Evolutionary conservation across 2,113 vertebrate species (phyloP).

Genomic region (Gadus macrocephalus): DNA sequence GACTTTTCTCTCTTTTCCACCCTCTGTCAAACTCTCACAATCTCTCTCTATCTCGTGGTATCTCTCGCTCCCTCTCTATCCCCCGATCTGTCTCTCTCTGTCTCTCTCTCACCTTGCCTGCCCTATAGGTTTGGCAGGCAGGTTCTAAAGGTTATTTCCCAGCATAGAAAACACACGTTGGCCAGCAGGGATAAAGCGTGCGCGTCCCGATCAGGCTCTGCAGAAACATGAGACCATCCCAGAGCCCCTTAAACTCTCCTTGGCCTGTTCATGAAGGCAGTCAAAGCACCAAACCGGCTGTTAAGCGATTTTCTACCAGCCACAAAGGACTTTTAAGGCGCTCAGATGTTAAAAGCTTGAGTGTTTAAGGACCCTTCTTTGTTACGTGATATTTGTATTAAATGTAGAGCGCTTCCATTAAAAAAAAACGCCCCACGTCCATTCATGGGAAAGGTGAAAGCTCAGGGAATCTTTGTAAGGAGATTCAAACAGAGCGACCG

Average conservation of each 20-base stretch:
- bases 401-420: conserved; percentile 14
- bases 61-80: conserved; percentile 18
- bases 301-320: neutral
- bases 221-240: conserved; percentile 7
- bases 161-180: conserved; percentile 39
- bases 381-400: conserved; percentile 40
- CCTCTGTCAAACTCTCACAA: too few relatives aligned
- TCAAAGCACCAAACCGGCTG: conserved; percentile 44
- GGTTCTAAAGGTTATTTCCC: conserved; percentile 34
- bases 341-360: conserved; percentile 24
- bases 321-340: conserved; percentile 5
- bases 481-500: conserved; percentile 19
- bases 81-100: too few relatives aligned
- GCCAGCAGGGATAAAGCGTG: neutral
- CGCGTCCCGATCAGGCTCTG: neutral
- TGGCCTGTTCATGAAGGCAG: conserved; percentile 36
- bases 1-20: too few relatives aligned
- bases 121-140: neutral
- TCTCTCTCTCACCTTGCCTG: too few relatives aligned
- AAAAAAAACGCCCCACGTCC: neutral
- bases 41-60: too few relatives aligned
- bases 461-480: neutral
- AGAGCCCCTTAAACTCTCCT: conserved; percentile 27
- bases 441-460: conserved; percentile 17
- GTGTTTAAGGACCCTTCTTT: conserved; percentile 12